Evolutionary conservation across 2,888 invertebrate genomes (phyloP), one percentile per base, ranked within the genome.

Genomic region (Euphydryas editha): DNA sequence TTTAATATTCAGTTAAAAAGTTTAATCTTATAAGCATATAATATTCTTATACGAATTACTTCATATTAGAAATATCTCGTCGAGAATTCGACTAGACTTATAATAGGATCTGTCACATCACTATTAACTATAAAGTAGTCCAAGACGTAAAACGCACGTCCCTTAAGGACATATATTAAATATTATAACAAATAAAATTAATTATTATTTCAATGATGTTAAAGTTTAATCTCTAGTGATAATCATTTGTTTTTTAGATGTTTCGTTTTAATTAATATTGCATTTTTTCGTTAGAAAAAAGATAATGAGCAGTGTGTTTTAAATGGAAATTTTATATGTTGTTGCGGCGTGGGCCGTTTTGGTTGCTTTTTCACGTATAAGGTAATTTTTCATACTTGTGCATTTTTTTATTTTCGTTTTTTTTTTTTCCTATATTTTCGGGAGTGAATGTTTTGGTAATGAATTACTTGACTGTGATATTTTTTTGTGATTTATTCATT

Each of bases 321-420:
- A 92, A 88, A 87, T 84, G 92, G 92, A 92, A 92, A 90, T 92
- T 92, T 92, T 92, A 92, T 88, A 88, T 86, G 84, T 80, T 67
- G 86, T 77, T 82, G 77, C 76, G 72, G 85, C 70, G 79, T 81
- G 72, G 81, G 81, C 81, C 84, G n/a, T n/a, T n/a, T n/a, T n/a
- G 92, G 91, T 83, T 86, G 92, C 80, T 88, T 88, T 90, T 90
- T 86, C 79, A 76, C 66, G 69, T 55, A 65, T 69, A 67, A 85
- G 84, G 84, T 84, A 83, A 78, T 80, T 87, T 90, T 89, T 86
- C 87, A 83, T 73, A 80, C 69, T 87, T 89, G 79, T 75, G 75
- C 77, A 88, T 86, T 78, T 70, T 62, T 49, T 59, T 66, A 62
- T 70, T 72, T 69, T 62, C 63, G 66, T 30, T 36, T 64, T 55